Conservation (phyloP, 2,113 vertebrate genomes). For the Prionailurus viverrinus region DNA sequence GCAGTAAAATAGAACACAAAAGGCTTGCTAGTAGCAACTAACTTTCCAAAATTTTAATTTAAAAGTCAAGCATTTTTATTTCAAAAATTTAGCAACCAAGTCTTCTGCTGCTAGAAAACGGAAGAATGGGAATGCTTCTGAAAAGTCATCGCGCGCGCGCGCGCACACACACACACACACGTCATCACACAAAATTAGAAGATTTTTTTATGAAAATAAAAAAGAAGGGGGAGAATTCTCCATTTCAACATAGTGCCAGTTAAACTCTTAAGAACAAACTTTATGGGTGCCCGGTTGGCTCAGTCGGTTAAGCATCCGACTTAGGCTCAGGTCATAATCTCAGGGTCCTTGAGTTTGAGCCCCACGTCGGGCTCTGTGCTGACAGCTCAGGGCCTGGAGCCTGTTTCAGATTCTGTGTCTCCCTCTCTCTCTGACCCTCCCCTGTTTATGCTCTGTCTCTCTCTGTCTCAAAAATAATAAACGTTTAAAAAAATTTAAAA, state of each 20-base stretch:
- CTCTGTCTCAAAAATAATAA: too few relatives aligned
- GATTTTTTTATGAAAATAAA: background rate
- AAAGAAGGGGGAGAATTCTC: constrained; percentile 22
- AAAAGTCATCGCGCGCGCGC: background rate
- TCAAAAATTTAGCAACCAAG: background rate
- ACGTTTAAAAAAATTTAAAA: too few relatives aligned
- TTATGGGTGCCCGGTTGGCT: background rate
- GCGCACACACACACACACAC: background rate
- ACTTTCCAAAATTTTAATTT: constrained; percentile 45
- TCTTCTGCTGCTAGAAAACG: constrained; percentile 36
- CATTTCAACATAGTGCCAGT: background rate
- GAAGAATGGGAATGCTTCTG: background rate
- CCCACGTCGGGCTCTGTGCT: too few relatives aligned
- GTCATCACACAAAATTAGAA: background rate
- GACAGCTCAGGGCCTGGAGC: too few relatives aligned
- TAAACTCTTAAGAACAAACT: background rate
- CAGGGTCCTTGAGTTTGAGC: too few relatives aligned
- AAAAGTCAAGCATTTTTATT: background rate
- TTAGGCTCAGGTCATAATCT: too few relatives aligned
- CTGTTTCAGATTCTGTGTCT: too few relatives aligned
- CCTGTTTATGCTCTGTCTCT: too few relatives aligned
- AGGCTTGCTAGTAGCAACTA: background rate
- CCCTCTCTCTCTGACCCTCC: too few relatives aligned
- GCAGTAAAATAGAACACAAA: background rate
- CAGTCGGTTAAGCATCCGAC: too few relatives aligned